Base-by-base conservation (phyloP, 2,113 vertebrate species). In the Garra rufa region DNA sequence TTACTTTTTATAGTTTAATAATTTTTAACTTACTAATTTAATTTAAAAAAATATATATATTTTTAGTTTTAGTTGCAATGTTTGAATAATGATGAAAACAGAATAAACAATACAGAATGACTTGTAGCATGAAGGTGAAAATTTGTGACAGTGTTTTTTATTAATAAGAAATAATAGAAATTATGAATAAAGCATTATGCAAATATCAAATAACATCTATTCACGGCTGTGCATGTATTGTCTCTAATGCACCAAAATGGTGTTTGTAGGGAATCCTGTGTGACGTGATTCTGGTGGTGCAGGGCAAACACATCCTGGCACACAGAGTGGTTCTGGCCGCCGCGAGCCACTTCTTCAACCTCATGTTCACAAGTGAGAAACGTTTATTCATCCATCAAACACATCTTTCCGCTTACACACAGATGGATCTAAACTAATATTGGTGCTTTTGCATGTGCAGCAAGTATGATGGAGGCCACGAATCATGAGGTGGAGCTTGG, bases 301-400 rank as follows among this genome's bases (percentile, higher is more conserved):
- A 98, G 89, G 98, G 97, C 61, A 96, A 96, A 89, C 97, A 97
- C 89, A 97, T 99, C 28, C 95, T 95, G 30, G 97, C 97, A 70
- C 98, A 99, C 88, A 96, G 98, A 85, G 97, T 99, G 67, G 97
- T 99, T 21, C 95, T 99, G 82, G 96, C 98, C 78, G 96, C 97
- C 81, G 97, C 97, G 70, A 99, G 98, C 90, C 97, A 98, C 88
- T 98, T 98, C 92, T 99, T 99, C 94, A 98, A 96, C 92, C 95
- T 99, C 91, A 99, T 99, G 98, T 99, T 99, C 91, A 99, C 97
- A 85, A 97, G 97, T 99, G 94, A 97, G 96, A 94, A 67, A 10
- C n/a, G 46, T 13, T 43, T 44, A n/a, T 21, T n/a, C 48, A 15
- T 21, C 4, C 15, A 19, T 28, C 6, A 17, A 1, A 19, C 28